Conservation (phyloP, 2,797 vertebrate species). For the Phrynocephalus forsythii region DNA sequence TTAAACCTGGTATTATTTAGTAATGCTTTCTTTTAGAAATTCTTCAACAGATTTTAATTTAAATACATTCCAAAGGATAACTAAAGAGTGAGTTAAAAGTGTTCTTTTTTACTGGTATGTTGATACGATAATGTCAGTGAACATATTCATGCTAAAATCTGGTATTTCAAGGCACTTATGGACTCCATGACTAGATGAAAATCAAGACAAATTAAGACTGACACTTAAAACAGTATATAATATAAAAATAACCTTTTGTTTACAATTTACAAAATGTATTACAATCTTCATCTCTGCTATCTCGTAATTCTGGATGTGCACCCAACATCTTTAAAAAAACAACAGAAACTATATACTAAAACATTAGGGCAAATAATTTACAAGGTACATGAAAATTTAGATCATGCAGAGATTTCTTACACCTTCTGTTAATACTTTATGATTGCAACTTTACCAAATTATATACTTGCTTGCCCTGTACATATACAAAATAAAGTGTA, state of each 20-base stretch:
- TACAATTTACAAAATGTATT: conserved; percentile 98
- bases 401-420: conserved; percentile 96
- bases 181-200: conserved; percentile 85
- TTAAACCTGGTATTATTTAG: conserved; percentile 50
- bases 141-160: conserved; percentile 80
- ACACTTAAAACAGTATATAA: conserved; percentile 83
- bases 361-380: conserved; percentile 96
- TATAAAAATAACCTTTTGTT: conserved; percentile 99
- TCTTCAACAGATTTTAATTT: conserved; percentile 45
- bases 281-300: conserved; percentile 92
- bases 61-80: conserved; percentile 72
- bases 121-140: conserved; percentile 79
- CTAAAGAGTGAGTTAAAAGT: conserved; percentile 59
- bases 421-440: conserved; percentile 98
- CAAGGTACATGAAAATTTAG: conserved; percentile 89
- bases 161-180: conserved; percentile 93
- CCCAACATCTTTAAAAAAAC: conserved; percentile 80
- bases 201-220: conserved; percentile 79
- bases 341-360: conserved; percentile 87
- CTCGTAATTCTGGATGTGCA: conserved; percentile 81
- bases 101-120: conserved; percentile 83
- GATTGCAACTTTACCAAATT: conserved; percentile 90
- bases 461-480: conserved; percentile 94
- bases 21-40: conserved; percentile 44
- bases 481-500: conserved; percentile 94